These are phyloP conservation scores for Yponomeuta plumbellus DNA, from an alignment of 2,888 invertebrate genomes.

Conservation along the genomic window DNA sequence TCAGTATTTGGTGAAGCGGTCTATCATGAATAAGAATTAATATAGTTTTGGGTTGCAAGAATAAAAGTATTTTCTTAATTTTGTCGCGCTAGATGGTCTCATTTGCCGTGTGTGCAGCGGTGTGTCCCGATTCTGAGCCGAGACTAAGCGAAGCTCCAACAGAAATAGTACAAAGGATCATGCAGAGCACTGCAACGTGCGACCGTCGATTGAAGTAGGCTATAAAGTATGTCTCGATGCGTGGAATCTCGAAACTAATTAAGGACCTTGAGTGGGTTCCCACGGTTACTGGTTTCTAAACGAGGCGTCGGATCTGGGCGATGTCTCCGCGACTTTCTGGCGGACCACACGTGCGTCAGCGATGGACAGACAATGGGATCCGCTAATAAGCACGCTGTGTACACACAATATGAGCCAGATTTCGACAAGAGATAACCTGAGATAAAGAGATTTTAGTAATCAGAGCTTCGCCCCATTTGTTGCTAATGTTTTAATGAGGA, in stretches of 20 bases:
- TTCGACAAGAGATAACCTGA: not conserved
- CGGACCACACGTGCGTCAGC: conserved; percentile 11
- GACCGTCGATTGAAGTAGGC: not conserved
- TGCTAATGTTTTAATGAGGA: not conserved
- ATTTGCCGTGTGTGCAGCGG: no score
- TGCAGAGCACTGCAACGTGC: not conserved
- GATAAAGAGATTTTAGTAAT: not conserved
- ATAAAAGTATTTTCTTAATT: no score
- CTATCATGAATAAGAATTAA: no score
- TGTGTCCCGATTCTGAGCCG: conserved; percentile 4
- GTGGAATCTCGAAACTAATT: conserved; percentile 4
- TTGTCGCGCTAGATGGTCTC: no score
- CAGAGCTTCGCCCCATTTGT: not conserved
- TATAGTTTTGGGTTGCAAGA: no score
- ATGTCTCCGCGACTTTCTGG: conserved; percentile 10
- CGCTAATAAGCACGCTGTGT: conserved; percentile 4
- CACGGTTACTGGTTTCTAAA: conserved; percentile 10
- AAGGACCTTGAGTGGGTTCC: conserved; percentile 4
- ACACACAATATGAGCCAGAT: not conserved
- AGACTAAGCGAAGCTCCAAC: not conserved
- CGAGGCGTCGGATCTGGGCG: not conserved
- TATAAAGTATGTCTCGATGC: not conserved
- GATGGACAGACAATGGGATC: conserved; percentile 6
- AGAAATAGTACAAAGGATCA: conserved; percentile 1
- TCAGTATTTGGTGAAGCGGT: no score